phyloP scores from a whole-genome alignment of 1,140 invertebrate species.

The Reticulitermes speratus region DNA sequence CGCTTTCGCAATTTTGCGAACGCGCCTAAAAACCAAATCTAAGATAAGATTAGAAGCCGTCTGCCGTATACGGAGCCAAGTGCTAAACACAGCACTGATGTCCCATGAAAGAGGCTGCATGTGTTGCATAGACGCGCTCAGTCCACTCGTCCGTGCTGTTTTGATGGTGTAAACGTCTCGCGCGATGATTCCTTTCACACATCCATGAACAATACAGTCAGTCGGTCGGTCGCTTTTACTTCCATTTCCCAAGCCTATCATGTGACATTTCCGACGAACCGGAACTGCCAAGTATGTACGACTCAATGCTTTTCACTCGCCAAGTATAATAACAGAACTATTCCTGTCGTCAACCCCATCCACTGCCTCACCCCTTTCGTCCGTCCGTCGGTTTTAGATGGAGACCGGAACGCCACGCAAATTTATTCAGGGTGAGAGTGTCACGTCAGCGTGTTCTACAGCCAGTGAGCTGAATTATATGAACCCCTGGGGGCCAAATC shows the following conservation, averaged over 20 bases:
- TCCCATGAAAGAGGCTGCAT: too few relatives aligned
- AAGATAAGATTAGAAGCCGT: too few relatives aligned
- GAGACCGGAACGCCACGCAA: conserved; percentile 13
- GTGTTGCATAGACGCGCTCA: too few relatives aligned
- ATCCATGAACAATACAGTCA: not conserved
- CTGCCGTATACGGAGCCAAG: too few relatives aligned
- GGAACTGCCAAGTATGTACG: not conserved
- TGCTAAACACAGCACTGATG: too few relatives aligned
- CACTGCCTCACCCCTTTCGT: not conserved
- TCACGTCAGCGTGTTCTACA: conserved; percentile 3
- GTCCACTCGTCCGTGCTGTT: too few relatives aligned
- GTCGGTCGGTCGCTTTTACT: not conserved
- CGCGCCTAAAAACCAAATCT: too few relatives aligned
- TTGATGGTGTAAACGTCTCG: too few relatives aligned
- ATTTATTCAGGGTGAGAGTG: conserved; percentile 4
- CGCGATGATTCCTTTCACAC: too few relatives aligned
- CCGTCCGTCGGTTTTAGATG: not conserved
- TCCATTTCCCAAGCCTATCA: not conserved
- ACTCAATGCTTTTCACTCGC: not conserved
- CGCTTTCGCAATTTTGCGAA: too few relatives aligned
- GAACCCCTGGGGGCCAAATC: conserved; percentile 2
- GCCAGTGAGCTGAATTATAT: conserved; percentile 18
- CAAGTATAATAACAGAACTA: not conserved
- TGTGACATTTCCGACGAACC: not conserved
- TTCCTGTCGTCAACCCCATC: not conserved